Conservation (phyloP, 1,140 invertebrate species). For the Chymomyza costata region DNA sequence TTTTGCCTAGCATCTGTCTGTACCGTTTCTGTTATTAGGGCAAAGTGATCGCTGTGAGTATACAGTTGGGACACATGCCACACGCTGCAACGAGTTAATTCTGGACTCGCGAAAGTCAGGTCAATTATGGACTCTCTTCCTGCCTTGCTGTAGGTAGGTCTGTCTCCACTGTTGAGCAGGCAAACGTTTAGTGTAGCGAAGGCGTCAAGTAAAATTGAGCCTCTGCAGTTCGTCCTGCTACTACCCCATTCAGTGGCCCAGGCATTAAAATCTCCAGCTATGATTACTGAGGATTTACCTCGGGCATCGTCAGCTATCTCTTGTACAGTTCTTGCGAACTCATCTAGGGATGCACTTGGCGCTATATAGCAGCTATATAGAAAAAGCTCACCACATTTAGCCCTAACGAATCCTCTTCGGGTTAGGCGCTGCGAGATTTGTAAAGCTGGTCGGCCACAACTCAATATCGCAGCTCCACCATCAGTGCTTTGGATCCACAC, state of each 20-base stretch:
- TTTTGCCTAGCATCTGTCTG: too few relatives aligned
- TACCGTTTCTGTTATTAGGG: too few relatives aligned
- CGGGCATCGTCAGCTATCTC: constrained; percentile 1
- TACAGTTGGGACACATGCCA: neutral
- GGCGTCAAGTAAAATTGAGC: neutral
- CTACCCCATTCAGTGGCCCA: constrained; percentile 12
- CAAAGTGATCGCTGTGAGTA: neutral
- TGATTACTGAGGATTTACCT: neutral
- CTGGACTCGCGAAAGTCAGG: neutral
- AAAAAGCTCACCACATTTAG: neutral
- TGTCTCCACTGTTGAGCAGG: neutral
- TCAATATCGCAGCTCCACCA: too few relatives aligned
- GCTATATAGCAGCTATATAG: constrained; percentile 7
- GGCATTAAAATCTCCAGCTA: constrained; percentile 11
- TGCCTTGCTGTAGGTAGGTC: neutral
- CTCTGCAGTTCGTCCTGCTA: neutral
- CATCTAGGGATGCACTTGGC: neutral
- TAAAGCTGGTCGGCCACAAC: too few relatives aligned
- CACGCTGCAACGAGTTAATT: neutral
- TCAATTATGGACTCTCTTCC: neutral
- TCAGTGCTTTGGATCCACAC: too few relatives aligned
- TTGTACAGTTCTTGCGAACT: neutral
- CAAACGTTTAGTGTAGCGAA: neutral
- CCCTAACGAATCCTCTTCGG: neutral
- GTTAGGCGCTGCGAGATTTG: too few relatives aligned